Percentiles rank a stretch among this genome's conserved stretches.
These are phyloP conservation scores for Drosophila sulfurigaster DNA, from an alignment of 1,140 invertebrate genomes.

Conservation along the genomic window DNA sequence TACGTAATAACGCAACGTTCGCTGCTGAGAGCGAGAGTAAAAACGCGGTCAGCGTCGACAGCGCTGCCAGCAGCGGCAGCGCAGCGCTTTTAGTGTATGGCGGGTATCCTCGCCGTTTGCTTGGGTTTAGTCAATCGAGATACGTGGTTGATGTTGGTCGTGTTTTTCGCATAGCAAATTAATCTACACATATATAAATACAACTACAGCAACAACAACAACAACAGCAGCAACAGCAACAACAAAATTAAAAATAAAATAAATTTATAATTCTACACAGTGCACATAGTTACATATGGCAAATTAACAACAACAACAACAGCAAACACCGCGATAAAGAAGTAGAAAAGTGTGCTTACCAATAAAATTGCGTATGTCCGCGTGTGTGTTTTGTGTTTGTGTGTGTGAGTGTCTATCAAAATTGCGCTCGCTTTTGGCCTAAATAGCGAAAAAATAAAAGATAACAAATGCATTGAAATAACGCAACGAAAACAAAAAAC, in stretches of 20 bases:
- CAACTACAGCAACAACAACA: conserved; percentile 11
- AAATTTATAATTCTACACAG: conserved; percentile 40
- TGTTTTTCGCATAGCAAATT: conserved; percentile 80
- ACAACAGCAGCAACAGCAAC: neutral
- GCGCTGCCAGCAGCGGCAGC: conserved; percentile 29
- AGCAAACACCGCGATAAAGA: conserved; percentile 13
- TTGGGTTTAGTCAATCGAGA: conserved; percentile 85
- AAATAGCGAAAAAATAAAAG: conserved; percentile 48
- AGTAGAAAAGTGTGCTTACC: conserved; percentile 26
- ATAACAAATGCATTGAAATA: conserved; percentile 44
- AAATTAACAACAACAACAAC: conserved; percentile 31
- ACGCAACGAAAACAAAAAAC: conserved; percentile 30
- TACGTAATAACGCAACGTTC: conserved; percentile 71
- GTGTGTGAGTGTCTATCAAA: conserved; percentile 20
- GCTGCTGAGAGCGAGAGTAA: conserved; percentile 74
- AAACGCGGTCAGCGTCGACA: conserved; percentile 22
- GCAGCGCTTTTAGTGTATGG: conserved; percentile 70
- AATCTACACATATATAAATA: conserved; percentile 42
- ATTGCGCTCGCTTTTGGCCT: conserved; percentile 52
- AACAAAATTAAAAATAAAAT: conserved; percentile 6
- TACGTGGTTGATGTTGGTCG: conserved; percentile 85
- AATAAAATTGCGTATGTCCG: conserved; percentile 57
- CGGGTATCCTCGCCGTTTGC: conserved; percentile 84
- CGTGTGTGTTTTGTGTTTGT: conserved; percentile 31
- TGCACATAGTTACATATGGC: conserved; percentile 16